phyloP scores from a whole-genome alignment of 2,113 vertebrate genomes.

The Corythornis cristatus region DNA sequence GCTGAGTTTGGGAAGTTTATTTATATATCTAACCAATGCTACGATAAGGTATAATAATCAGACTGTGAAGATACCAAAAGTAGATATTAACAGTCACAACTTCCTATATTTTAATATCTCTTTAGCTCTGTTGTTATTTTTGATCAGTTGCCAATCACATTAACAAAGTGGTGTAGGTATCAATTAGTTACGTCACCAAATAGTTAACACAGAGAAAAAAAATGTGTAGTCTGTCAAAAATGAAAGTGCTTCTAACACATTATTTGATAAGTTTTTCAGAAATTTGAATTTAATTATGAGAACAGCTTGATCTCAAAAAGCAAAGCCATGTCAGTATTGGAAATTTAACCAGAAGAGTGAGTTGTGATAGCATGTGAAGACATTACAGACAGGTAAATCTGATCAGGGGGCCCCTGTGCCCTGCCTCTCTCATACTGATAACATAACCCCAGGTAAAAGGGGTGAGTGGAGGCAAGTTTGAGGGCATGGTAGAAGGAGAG shows the following conservation, averaged over 20 bases:
- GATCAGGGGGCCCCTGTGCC: too few relatives aligned
- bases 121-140: background rate
- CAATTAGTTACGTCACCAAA: background rate
- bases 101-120: background rate
- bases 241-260: background rate
- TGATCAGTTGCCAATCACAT: background rate
- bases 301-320: background rate
- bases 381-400: too few relatives aligned
- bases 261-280: background rate
- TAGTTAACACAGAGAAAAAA: background rate
- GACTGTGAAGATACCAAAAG: background rate
- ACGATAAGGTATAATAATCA: background rate
- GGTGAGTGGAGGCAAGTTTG: too few relatives aligned
- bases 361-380: background rate
- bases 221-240: background rate
- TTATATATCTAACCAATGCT: background rate
- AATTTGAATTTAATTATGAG: background rate
- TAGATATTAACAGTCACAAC: background rate
- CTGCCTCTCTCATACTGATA: too few relatives aligned
- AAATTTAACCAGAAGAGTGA: background rate
- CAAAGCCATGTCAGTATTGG: background rate
- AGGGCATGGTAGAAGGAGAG: too few relatives aligned
- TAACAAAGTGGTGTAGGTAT: background rate
- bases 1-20: background rate
- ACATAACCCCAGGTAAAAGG: too few relatives aligned